Evolutionary conservation across 2,113 vertebrate genomes (phyloP), one percentile per base, ranked within the genome.

Genomic region (Rhizomys pruinosus): DNA sequence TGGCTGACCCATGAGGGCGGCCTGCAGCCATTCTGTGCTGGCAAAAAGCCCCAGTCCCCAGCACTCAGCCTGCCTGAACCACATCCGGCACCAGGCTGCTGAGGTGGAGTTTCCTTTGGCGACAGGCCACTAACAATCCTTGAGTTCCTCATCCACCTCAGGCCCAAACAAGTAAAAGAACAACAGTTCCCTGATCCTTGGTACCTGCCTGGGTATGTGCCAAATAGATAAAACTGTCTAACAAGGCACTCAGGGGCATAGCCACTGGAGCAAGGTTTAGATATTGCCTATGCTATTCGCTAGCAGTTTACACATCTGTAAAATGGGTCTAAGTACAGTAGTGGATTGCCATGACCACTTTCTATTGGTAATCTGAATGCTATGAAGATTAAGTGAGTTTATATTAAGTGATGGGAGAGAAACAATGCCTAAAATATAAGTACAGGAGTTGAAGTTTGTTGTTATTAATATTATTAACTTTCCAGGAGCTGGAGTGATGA

Each of bases 31-130:
- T 12, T 61, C 76, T 52, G 17, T 22, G 0, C 34, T 59, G 80
- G 87, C 87, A 57, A 42, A 39, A 42, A 66, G 79, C 93, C 12
- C 29, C 0, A 25, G 0, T 2, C 37, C 23, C 81, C 12, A 2
- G 9, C 47, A 3, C 69, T 29, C 39, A 57, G 87, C 63, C 25
- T 87, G 76, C 89, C 91, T 64, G 63, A 55, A 5, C 69, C 64
- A 76, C 47, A 37, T 89, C 89, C 5, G 0, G 69, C 66, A 27
- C 85, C 42, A 90, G 85, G 89, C 47, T 37, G 22, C 63, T 1
- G 25, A 91, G 96, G 93, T 72, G 89, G 39, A 66, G 84, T 92
- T 94, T 96, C 95, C 94, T 95, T 12, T 94, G 91, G 90, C 91
- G 91, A 55, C 4, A 52, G 63, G 69, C 84, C 91, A 71, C 44